Percentiles rank a stretch among this genome's conserved stretches.
Evolutionary conservation across 2,113 vertebrate species (phyloP).

Genomic region (Lagenorhynchus albirostris): DNA sequence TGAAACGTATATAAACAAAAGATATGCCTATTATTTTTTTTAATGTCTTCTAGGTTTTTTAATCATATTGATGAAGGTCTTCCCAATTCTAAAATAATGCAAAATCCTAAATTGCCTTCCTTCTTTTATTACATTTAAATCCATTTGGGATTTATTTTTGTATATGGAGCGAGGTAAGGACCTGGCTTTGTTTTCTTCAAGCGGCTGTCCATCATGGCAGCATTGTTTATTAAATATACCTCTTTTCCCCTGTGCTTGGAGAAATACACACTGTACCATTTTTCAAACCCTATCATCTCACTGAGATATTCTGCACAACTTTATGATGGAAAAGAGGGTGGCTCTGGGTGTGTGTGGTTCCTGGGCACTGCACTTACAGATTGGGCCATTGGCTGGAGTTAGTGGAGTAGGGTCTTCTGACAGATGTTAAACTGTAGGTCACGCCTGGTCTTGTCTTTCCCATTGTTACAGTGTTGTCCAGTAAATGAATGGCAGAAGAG

Average conservation of each 20-base stretch:
- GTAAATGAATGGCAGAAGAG: background rate
- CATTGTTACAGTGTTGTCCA: background rate
- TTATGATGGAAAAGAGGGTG: background rate
- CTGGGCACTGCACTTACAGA: background rate
- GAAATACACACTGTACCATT: background rate
- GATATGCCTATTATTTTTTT: background rate
- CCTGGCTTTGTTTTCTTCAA: background rate
- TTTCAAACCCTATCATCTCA: background rate
- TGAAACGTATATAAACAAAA: constrained; percentile 7
- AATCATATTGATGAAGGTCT: background rate
- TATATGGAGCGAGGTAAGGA: background rate
- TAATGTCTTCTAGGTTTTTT: background rate
- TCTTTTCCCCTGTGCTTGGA: background rate
- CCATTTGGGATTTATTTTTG: background rate
- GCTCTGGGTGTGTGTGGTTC: background rate
- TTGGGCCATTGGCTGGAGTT: background rate
- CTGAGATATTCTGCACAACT: background rate
- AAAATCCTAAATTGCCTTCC: background rate
- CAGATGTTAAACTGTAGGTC: background rate
- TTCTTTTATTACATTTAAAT: background rate
- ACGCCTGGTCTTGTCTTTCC: background rate
- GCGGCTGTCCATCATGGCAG: no score
- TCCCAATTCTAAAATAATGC: background rate
- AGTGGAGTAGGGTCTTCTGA: background rate
- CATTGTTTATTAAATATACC: background rate